Conservation (phyloP, 2,113 vertebrate genomes). For the Anser cygnoides region DNA sequence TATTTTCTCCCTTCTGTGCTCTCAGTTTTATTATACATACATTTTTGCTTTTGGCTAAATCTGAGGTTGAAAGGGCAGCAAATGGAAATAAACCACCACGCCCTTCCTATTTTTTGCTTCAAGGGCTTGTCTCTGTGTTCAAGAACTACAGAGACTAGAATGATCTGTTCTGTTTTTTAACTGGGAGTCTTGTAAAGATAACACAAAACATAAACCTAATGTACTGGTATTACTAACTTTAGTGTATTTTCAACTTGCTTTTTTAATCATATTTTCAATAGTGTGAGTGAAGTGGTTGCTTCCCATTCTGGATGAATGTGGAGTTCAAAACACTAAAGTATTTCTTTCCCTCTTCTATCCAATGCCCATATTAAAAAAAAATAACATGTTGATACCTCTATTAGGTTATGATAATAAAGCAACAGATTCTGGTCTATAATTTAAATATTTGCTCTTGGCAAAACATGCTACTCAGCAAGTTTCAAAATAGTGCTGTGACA, state of each 20-base stretch:
- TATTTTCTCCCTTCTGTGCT: background rate
- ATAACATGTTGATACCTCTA: background rate
- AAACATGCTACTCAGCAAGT: background rate
- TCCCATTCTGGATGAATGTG: background rate
- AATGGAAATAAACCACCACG: background rate
- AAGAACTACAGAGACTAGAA: background rate
- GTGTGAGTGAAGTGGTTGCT: background rate
- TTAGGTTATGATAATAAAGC: constrained; percentile 33
- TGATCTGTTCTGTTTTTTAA: background rate
- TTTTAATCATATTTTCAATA: background rate
- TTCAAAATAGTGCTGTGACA: background rate
- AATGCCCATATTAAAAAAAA: constrained; percentile 6
- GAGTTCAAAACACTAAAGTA: background rate
- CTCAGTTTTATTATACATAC: background rate
- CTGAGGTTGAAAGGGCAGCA: background rate
- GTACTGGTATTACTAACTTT: background rate
- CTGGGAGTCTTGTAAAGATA: background rate
- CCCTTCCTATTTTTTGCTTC: background rate
- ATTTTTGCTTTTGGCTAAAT: background rate
- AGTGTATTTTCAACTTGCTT: background rate
- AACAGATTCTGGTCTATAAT: constrained; percentile 31
- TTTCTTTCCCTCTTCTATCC: background rate
- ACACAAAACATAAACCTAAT: background rate
- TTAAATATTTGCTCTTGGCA: constrained; percentile 35
- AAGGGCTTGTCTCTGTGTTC: background rate